Evolutionary conservation across 2,797 vertebrate genomes (phyloP), one percentile per base, ranked within the genome.

Genomic region (Macropus fuliginosus): DNA sequence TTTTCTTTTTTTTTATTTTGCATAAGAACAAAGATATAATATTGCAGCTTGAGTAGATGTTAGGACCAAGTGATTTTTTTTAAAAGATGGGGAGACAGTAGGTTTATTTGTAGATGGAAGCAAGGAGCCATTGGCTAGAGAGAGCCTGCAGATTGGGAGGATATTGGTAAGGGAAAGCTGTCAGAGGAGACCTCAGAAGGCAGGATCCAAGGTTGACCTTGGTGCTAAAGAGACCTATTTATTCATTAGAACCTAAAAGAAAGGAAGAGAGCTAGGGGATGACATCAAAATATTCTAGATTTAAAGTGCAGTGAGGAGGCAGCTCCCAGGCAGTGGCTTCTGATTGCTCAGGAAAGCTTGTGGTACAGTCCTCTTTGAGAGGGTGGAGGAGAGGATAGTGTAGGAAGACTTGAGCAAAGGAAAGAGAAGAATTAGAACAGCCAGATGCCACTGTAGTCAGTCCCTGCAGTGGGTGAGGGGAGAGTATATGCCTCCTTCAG

Each of bases 381-480:
- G 40, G 74, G 74, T 50, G 40, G 9, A 87, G 74, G 74, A 87
- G 21, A 46, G 40, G 40, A 27, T 10, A 46, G 9, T 3, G 74
- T 46, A 28, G 40, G 74, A 87, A 87, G 40, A 27, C 74, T 46
- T 27, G 74, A 87, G 74, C 52, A 52, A 24, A 1, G 40, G 74
- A 24, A 27, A 46, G 66, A 46, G n/a, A 87, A 87, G 74, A 87
- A 87, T 27, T 46, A 46, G 40, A 46, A 87, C 18, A 46, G 24
- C 34, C 62, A 21, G 62, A 34, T 74, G 62, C 62, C 34, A 40
- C 62, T 40, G 24, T 24, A 50, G 74, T 3, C 18, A 46, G 21
- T 1, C 9, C 2, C 12, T 9, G 1, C 11, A 87, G 40, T 46
- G 40, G 5, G 2, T 10, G 2, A 3, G 40, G 21, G 9, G 74